These are phyloP conservation scores for Apis laboriosa DNA, from an alignment of 1,140 invertebrate species.

Conservation along the genomic window DNA sequence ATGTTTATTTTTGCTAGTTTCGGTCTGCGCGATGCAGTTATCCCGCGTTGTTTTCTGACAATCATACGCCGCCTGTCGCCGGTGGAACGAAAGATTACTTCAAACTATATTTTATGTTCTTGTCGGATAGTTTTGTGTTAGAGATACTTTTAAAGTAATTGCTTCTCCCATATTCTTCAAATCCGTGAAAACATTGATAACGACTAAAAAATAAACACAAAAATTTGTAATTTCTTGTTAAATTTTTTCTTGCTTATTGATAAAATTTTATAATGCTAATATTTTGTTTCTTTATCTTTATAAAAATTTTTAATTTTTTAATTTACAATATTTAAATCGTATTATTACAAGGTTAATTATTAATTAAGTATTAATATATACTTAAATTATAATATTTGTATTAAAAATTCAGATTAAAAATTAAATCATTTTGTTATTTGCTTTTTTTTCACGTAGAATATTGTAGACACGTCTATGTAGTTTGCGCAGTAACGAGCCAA, in stretches of 20 bases:
- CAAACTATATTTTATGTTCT: neutral
- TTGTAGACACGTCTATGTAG: slow-evolving; percentile 26
- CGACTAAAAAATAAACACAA: neutral
- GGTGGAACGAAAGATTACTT: neutral
- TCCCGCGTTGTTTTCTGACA: neutral
- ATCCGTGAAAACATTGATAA: neutral
- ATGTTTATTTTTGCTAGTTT: slow-evolving; percentile 23
- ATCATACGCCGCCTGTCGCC: neutral
- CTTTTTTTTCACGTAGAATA: slow-evolving; percentile 17
- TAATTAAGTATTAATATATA: too few relatives aligned
- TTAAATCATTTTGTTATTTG: neutral
- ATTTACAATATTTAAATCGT: too few relatives aligned
- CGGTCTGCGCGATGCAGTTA: neutral
- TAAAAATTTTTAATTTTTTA: too few relatives aligned
- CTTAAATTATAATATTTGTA: neutral
- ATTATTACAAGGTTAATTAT: too few relatives aligned
- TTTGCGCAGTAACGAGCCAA: slow-evolving; percentile 10
- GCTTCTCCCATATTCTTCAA: neutral
- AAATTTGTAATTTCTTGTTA: neutral
- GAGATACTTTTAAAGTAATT: neutral
- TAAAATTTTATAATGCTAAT: too few relatives aligned
- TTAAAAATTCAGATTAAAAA: neutral
- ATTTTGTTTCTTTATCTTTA: too few relatives aligned
- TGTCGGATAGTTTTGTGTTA: neutral
- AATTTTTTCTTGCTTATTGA: too few relatives aligned